phyloP scores from a whole-genome alignment of 2,888 invertebrate genomes.

The Clistopyga incitator region DNA sequence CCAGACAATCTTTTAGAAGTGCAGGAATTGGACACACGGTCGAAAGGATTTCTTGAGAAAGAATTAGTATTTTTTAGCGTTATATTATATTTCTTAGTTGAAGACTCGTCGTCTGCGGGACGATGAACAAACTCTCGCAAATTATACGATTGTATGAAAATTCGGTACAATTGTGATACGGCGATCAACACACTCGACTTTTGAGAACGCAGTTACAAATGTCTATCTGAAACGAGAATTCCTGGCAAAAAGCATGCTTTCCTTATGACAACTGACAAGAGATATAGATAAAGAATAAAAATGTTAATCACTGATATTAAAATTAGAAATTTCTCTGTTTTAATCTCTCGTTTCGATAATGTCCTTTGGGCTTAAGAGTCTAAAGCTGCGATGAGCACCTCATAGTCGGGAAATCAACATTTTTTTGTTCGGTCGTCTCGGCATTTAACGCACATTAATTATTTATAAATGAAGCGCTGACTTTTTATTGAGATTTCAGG shows the following conservation, averaged over 20 bases:
- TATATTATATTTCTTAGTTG: not conserved
- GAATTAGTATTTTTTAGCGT: not conserved
- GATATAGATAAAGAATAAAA: not conserved
- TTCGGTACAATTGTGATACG: slow-evolving; percentile 15
- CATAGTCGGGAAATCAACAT: not conserved
- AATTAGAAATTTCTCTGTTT: not conserved
- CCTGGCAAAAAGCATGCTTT: not conserved
- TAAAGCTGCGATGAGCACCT: not conserved
- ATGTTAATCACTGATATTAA: not conserved
- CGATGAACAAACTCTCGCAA: not conserved
- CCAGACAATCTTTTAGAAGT: not conserved
- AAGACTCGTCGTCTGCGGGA: not conserved
- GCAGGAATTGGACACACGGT: not conserved
- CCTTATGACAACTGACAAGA: not conserved
- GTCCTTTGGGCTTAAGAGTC: not conserved
- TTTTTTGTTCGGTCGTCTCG: not conserved
- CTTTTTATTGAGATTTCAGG: too few relatives aligned
- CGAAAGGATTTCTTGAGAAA: not conserved
- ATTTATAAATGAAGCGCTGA: too few relatives aligned
- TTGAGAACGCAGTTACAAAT: not conserved
- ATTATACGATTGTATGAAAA: slow-evolving; percentile 31
- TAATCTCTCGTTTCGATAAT: not conserved
- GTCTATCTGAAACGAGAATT: not conserved
- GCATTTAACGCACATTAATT: not conserved
- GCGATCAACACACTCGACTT: slow-evolving; percentile 29